Base-by-base conservation (phyloP, 2,888 invertebrate species). In the Rotaria socialis region DNA sequence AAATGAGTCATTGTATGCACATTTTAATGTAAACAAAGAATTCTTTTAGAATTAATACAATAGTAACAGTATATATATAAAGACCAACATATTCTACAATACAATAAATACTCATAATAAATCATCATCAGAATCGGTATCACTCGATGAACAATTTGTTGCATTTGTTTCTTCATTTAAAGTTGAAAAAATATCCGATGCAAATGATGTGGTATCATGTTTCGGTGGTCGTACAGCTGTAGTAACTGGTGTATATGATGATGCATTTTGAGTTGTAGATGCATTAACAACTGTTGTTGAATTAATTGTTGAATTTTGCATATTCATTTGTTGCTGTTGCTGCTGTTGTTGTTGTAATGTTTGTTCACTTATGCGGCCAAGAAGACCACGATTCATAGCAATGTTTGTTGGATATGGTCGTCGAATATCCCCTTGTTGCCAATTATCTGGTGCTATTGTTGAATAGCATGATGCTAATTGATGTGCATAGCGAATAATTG, bases 331-430 rank as follows among this genome's bases (percentile, higher is more conserved):
- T 67, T 67, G 67, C 35, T 67, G 67, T 35, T 67, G 67, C 14
- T 67, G 67, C 11, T 27, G 67, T 35, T 67, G 67, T 11, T 16
- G 35, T 67, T 67, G 67, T 41, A 67, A 67, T 14, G 27, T 67
- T 67, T 67, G 67, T 41, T 87, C 87, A 50, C 86, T 86, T 19
- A 87, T 41, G 24, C 80, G 85, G 14, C 86, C 87, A 16, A 87
- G 84, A 27, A 85, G 85, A 43, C 88, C 88, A n/a, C 87, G 67
- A 47, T 87, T 80, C 85, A 88, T 88, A 47, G 88, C 87, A 27
- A 86, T 87, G 43, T 88, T 87, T n/a, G 86, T 88, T 50, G 88
- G 88, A 85, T 88, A 88, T 8, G 88, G 88, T 41, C 88, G 67
- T n/a, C 87, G 80, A 16, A 87, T 86, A 87, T 88, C 87, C 7